Evolutionary conservation across 2,888 invertebrate species (phyloP), one percentile per base, ranked within the genome.

Genomic region (Parelbella ahira): DNA sequence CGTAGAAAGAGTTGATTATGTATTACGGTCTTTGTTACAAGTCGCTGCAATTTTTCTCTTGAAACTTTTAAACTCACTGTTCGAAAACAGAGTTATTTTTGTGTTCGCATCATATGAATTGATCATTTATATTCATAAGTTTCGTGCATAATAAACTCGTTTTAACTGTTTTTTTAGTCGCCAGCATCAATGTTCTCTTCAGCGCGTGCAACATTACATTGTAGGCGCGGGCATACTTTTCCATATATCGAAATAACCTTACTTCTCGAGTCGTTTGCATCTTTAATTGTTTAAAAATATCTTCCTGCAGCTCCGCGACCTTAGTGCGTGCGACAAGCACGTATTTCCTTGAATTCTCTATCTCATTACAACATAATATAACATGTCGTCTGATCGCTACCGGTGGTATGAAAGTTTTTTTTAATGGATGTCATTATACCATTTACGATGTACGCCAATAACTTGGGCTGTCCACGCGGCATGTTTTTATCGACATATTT

Each of bases 311-410:
- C 9, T 13, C n/a, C n/a, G n/a, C 12, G 27, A 4, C 34, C 42
- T 18, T 42, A 23, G 21, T 28, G 9, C 19, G 13, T 15, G 4
- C 15, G 27, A 27, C 34, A 29, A 23, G 18, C 34, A 34, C 33
- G 23, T 15, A 42, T 42, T 42, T 42, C 34, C 42, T 34, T 34
- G 28, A 43, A 36, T 43, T 36, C 36, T 29, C 29, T 29, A 43
- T 5, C 36, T 36, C 29, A 43, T 23, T 43, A 43, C 36, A 43
- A 43, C 34, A 29, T 36, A 43, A 43, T 43, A 29, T 10, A 24
- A 43, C 36, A 29, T 29, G 42, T 27, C 28, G 23, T 15, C 8
- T 36, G 24, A n/a, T 4, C 23, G 42, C 42, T 43, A 43, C 42
- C 42, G 36, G 36, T 23, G 15, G 29, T 6, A 36, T 21, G 29